Percentiles rank a stretch among this genome's conserved stretches.
Conservation (phyloP, 2,113 vertebrate genomes). For the Callopanchax toddi region DNA sequence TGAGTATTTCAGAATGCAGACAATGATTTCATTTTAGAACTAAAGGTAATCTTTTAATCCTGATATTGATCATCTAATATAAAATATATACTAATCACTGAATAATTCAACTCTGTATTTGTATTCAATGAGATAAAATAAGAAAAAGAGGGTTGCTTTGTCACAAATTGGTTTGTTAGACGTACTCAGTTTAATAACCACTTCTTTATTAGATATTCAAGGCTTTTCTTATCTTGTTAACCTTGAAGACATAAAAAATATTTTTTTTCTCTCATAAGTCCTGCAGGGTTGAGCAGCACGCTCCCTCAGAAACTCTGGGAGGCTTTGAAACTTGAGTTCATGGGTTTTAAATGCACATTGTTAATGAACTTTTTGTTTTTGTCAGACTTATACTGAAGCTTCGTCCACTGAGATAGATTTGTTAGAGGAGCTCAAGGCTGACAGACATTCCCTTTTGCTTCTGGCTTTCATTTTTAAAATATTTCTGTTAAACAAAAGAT, state of each 20-base stretch:
- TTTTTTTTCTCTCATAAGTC: slow-evolving; percentile 16
- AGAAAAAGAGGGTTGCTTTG: neutral
- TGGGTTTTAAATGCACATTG: slow-evolving; percentile 8
- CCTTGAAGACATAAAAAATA: slow-evolving; percentile 21
- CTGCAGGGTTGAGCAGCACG: slow-evolving; percentile 1
- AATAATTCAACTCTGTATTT: too few relatives aligned
- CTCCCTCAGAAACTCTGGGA: slow-evolving; percentile 3
- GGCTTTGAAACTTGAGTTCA: slow-evolving; percentile 4
- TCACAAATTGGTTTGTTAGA: too few relatives aligned
- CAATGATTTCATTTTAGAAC: too few relatives aligned
- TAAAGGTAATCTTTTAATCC: too few relatives aligned
- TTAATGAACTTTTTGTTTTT: slow-evolving; percentile 3
- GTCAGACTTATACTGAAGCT: neutral
- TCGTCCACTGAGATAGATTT: slow-evolving; percentile 9
- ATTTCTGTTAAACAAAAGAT: slow-evolving; percentile 1
- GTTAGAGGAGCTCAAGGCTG: slow-evolving; percentile 20
- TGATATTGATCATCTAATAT: too few relatives aligned
- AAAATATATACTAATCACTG: too few relatives aligned
- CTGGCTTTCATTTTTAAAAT: neutral
- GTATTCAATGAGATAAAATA: too few relatives aligned
- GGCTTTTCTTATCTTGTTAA: slow-evolving; percentile 3
- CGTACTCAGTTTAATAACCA: neutral
- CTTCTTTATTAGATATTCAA: neutral
- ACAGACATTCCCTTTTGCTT: slow-evolving; percentile 15
- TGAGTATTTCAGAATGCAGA: too few relatives aligned